phyloP scores from a whole-genome alignment of 2,113 vertebrate species.

The Rhea americana region DNA sequence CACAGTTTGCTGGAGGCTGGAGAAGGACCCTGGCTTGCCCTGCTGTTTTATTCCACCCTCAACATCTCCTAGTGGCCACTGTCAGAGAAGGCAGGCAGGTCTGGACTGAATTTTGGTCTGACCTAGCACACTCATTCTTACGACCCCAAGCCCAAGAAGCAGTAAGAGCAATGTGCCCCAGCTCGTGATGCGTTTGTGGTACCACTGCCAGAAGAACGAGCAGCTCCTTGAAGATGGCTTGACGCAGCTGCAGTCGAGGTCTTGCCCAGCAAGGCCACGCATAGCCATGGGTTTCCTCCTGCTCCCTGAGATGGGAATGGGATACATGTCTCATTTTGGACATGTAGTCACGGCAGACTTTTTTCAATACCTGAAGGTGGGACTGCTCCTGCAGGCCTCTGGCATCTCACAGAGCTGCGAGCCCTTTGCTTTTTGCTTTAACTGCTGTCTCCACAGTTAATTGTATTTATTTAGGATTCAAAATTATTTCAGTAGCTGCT shows the following conservation, averaged over 20 bases:
- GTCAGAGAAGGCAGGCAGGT: not conserved
- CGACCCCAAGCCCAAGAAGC: not conserved
- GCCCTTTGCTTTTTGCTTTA: not conserved
- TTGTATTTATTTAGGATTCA: not conserved
- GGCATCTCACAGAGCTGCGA: not conserved
- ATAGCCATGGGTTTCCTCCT: not conserved
- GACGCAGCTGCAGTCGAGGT: not conserved
- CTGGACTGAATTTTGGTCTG: not conserved
- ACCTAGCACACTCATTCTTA: not conserved
- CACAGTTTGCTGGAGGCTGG: not conserved
- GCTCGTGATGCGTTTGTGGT: not conserved
- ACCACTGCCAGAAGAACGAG: not conserved
- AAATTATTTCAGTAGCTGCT: not conserved
- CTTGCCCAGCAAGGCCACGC: not conserved
- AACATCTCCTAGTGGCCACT: not conserved
- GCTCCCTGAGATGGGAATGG: not conserved
- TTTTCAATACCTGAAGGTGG: not conserved
- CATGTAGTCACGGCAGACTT: no score
- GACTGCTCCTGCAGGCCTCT: not conserved
- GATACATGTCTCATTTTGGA: no score
- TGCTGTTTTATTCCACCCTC: not conserved
- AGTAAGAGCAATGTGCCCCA: not conserved
- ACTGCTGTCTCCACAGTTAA: not conserved
- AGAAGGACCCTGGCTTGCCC: not conserved
- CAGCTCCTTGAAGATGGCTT: not conserved